Conservation (phyloP, 1,140 invertebrate genomes). For the Sitobion miscanthi region DNA sequence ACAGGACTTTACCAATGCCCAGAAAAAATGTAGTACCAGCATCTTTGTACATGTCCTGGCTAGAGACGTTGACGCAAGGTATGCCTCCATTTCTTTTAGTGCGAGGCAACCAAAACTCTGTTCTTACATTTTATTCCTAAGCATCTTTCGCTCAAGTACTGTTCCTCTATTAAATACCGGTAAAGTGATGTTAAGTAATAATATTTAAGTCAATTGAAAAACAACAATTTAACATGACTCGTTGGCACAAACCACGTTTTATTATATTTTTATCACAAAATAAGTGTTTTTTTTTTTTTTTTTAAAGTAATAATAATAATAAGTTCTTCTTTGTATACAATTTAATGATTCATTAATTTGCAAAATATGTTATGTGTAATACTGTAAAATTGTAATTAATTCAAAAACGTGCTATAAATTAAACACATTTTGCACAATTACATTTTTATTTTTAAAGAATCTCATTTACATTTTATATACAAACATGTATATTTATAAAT, state of each 20-base stretch:
- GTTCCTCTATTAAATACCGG: constrained; percentile 34
- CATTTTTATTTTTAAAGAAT: constrained; percentile 11
- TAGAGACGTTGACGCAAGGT: constrained; percentile 86
- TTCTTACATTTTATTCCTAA: constrained; percentile 95
- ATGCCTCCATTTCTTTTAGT: constrained; percentile 92
- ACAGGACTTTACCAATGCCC: constrained; percentile 89
- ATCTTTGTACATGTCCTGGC: constrained; percentile 91
- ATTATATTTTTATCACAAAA: neutral
- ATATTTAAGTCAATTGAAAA: constrained; percentile 14
- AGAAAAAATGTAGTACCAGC: constrained; percentile 86
- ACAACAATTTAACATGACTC: neutral
- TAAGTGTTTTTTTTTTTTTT: constrained; percentile 7
- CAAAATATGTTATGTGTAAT: neutral
- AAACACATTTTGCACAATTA: neutral
- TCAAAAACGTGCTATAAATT: neutral
- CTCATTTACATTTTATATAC: neutral
- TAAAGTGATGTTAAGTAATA: constrained; percentile 39
- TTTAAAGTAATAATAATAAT: neutral
- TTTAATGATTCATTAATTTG: constrained; percentile 20
- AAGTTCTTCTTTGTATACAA: neutral
- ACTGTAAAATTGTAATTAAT: neutral
- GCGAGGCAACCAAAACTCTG: constrained; percentile 93
- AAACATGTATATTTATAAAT: neutral
- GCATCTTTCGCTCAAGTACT: constrained; percentile 7
- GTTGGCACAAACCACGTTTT: neutral